Evolutionary conservation across 2,797 vertebrate genomes (phyloP).

Genomic region (Philypnodon macrostomus): DNA sequence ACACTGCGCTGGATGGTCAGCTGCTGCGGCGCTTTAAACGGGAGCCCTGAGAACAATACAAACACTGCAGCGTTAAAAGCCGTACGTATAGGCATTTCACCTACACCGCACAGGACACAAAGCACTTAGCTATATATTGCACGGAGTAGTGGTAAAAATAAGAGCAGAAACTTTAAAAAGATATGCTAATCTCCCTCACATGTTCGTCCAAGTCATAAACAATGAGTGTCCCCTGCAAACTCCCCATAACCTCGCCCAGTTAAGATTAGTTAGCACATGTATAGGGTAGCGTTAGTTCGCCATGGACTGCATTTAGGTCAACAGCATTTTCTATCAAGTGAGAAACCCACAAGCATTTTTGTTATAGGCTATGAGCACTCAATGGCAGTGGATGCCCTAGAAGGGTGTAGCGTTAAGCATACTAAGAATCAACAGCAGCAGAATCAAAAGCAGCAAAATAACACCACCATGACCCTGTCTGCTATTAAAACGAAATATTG

Average conservation of each 20-base stretch:
- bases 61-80: conserved; percentile 26
- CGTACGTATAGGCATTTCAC: background rate
- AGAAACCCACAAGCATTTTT: background rate
- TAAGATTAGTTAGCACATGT: background rate
- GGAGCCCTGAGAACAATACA: conserved; percentile 67
- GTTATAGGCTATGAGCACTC: background rate
- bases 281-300: background rate
- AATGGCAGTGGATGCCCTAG: background rate
- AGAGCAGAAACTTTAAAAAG: background rate
- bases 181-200: background rate
- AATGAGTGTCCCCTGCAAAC: conserved; percentile 12
- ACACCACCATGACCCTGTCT: too few relatives aligned
- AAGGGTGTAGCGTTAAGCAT: background rate
- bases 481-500: too few relatives aligned
- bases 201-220: background rate
- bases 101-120: background rate
- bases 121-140: background rate
- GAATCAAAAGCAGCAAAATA: too few relatives aligned
- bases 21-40: conserved; percentile 74
- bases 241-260: conserved; percentile 9
- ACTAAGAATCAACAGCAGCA: background rate
- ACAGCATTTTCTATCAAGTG: background rate
- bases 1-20: conserved; percentile 65
- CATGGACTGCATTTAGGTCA: background rate
- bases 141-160: background rate